phyloP scores from a whole-genome alignment of 2,888 invertebrate genomes.

The Hoplodrina ambigua region DNA sequence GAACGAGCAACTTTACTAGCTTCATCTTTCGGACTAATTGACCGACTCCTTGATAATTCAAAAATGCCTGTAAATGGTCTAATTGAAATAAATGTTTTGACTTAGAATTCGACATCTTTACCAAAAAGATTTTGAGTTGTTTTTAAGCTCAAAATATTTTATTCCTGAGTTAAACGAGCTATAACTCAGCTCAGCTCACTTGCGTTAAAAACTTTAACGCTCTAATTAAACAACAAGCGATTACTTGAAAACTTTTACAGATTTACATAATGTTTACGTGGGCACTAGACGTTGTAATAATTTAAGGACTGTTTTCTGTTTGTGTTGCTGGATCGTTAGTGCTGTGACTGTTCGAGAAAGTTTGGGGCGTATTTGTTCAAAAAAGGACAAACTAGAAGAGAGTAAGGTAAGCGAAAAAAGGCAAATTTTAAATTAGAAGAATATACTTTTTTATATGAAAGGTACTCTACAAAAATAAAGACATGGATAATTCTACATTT shows the following conservation, averaged over 20 bases:
- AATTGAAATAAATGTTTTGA: too few relatives aligned
- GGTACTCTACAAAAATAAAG: too few relatives aligned
- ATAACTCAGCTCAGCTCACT: slow-evolving; percentile 15
- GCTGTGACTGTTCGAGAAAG: neutral
- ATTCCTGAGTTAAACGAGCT: slow-evolving; percentile 13
- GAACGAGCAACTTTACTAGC: too few relatives aligned
- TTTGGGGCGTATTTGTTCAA: neutral
- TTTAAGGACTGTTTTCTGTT: slow-evolving; percentile 16
- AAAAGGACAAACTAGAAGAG: neutral
- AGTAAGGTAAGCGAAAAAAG: neutral
- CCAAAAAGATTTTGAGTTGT: too few relatives aligned
- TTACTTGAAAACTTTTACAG: slow-evolving; percentile 42
- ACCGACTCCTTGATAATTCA: too few relatives aligned
- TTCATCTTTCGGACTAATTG: too few relatives aligned
- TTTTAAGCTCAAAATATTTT: neutral
- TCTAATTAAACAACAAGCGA: slow-evolving; percentile 56
- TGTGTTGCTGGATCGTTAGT: neutral
- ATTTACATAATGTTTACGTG: slow-evolving; percentile 47
- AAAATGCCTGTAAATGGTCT: too few relatives aligned
- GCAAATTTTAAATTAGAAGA: too few relatives aligned
- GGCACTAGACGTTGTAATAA: slow-evolving; percentile 25
- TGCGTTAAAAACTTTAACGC: slow-evolving; percentile 29
- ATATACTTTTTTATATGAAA: too few relatives aligned
- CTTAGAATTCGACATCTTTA: too few relatives aligned
- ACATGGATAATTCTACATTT: too few relatives aligned